Evolutionary conservation across 2,797 vertebrate genomes (phyloP), one percentile per base, ranked within the genome.

Genomic region (Coluber constrictor): DNA sequence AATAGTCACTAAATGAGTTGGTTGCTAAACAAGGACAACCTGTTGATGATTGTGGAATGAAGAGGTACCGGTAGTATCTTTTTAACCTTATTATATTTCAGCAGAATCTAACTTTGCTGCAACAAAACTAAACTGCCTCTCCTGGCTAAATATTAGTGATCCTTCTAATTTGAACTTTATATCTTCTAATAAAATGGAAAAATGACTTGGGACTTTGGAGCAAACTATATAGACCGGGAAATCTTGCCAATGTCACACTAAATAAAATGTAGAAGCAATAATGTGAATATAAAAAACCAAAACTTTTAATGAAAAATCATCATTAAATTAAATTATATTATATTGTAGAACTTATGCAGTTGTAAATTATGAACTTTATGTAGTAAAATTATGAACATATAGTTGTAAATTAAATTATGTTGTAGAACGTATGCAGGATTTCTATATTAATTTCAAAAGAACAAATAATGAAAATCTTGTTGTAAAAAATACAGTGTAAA

Each of bases 171-270:
- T 92, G 94, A 93, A 83, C 20, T 95, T 95, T 95, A 89, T 95
- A 91, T 92, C 86, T 95, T 95, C n/a, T 94, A 95, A 94, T 91
- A 91, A 95, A 96, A 96, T 32, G 66, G 0, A 0, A 93, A 91
- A 95, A 95, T 47, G 13, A 83, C 92, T 88, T 88, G 91, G 92
- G 92, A 94, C 87, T 94, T 96, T 94, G 93, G 93, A 96, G 95
- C 94, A 88, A 87, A 92, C 92, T 91, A 93, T 95, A 95, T 23
- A 0, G 0, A 86, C 93, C 32, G 93, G 74, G 79, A 63, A 93
- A 89, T 25, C 93, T 60, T 94, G 95, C 95, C 92, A 90, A 94
- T 57, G 86, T 59, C 61, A 27, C 47, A 5, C 12, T 57, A 15
- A 88, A 25, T 83, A 37, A 79, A 13, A 9, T 51, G 37, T 57